phyloP scores from a whole-genome alignment of 37 sponge, comb jelly and placozoan species.

The Hormiphora californensis region DNA sequence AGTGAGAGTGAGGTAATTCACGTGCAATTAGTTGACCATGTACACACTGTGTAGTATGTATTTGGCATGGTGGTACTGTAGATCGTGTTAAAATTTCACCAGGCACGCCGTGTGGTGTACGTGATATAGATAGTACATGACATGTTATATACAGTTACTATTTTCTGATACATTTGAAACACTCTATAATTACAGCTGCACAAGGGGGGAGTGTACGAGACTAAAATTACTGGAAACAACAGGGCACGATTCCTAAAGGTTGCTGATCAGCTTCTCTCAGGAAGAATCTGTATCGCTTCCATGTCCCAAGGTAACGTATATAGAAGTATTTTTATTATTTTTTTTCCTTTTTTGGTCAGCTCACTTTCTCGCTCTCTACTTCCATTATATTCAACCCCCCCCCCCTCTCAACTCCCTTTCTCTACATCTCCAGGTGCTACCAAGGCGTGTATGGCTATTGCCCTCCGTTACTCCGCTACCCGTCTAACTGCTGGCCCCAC shows the following conservation, averaged over 20 bases:
- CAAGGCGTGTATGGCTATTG: conserved; percentile 51
- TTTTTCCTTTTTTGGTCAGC: background rate
- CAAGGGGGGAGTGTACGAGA: conserved; percentile 19
- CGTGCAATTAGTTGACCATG: background rate
- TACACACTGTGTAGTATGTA: too few relatives aligned
- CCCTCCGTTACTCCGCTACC: conserved; percentile 26
- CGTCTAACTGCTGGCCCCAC: conserved; percentile 28
- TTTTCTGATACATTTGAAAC: too few relatives aligned
- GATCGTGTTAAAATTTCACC: too few relatives aligned
- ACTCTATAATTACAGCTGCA: conserved; percentile 26
- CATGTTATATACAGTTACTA: too few relatives aligned
- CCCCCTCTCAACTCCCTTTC: background rate
- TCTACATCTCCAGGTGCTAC: conserved; percentile 2
- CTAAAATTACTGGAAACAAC: conserved; percentile 38
- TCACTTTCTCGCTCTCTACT: background rate
- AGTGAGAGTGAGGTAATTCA: conserved; percentile 56
- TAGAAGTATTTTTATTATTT: background rate
- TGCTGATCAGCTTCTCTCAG: conserved; percentile 33
- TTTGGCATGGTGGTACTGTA: too few relatives aligned
- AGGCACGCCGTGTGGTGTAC: too few relatives aligned
- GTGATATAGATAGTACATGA: too few relatives aligned
- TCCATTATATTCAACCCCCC: background rate
- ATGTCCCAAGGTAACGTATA: conserved; percentile 28
- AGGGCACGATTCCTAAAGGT: conserved; percentile 44
- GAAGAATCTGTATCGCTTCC: conserved; percentile 49